These are phyloP conservation scores for Caenorhabditis brenneri DNA, from an alignment of 1,140 invertebrate genomes.

Conservation along the genomic window DNA sequence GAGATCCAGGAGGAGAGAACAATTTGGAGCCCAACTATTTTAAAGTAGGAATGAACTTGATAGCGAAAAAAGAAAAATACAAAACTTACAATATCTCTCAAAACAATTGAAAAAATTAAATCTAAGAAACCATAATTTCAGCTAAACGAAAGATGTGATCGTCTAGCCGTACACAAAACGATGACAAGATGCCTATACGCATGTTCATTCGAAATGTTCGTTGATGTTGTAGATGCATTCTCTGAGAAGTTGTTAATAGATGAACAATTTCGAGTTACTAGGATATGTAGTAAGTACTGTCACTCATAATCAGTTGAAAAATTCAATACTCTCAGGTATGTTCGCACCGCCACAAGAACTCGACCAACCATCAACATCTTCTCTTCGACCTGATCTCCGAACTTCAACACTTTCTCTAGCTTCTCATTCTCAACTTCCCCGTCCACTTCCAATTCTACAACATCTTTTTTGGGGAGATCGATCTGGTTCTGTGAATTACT, in stretches of 20 bases:
- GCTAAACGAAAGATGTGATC: constrained; percentile 7
- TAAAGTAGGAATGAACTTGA: neutral
- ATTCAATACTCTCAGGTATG: neutral
- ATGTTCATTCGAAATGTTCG: constrained; percentile 10
- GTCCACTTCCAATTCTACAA: constrained; percentile 41
- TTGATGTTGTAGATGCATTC: constrained; percentile 6
- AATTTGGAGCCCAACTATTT: neutral
- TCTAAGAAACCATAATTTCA: neutral
- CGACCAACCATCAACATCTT: neutral
- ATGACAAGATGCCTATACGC: neutral
- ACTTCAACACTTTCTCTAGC: neutral
- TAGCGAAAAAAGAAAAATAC: neutral
- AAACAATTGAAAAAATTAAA: too few relatives aligned
- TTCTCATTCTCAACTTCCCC: neutral
- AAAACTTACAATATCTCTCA: too few relatives aligned
- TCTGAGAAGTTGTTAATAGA: neutral
- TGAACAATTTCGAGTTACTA: constrained; percentile 11
- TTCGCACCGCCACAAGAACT: constrained; percentile 13
- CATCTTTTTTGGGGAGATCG: constrained; percentile 49
- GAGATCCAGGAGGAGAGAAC: neutral
- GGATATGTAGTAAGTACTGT: neutral
- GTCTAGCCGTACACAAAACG: constrained; percentile 1
- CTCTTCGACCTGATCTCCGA: neutral
- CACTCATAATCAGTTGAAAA: neutral
- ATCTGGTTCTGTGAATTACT: neutral